A percentile compares a stretch with the other conserved stretches of the same genome.
Evolutionary conservation across 1,140 invertebrate genomes (phyloP).

Genomic region (Pristionchus pacificus): DNA sequence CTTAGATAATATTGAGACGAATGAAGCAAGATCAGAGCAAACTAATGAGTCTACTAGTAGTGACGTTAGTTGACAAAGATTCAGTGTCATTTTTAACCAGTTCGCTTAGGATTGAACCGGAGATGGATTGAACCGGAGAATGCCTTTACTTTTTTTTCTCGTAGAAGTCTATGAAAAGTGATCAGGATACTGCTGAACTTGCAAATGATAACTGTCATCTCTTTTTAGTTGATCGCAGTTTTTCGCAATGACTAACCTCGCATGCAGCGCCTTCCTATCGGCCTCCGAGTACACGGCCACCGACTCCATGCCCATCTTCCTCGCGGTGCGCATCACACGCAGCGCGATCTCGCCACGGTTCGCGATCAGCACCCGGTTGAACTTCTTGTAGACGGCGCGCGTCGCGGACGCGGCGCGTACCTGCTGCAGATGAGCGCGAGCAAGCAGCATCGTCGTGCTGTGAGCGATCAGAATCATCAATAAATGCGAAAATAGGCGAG

Average conservation of each 20-base stretch:
- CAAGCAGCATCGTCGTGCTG: not conserved
- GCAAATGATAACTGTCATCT: too few species aligned
- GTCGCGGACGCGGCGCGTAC: not conserved
- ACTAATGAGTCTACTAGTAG: not conserved
- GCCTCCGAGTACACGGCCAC: constrained; percentile 90
- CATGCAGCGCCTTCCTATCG: constrained; percentile 68
- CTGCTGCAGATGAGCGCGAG: not conserved
- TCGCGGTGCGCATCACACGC: constrained; percentile 75
- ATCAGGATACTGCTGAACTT: too few species aligned
- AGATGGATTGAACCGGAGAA: too few species aligned
- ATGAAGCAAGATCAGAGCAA: not conserved
- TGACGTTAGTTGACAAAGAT: not conserved
- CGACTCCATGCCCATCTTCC: constrained; percentile 80
- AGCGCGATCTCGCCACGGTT: constrained; percentile 97
- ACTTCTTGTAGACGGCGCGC: constrained; percentile 26
- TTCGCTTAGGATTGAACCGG: not conserved
- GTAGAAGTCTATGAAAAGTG: too few species aligned
- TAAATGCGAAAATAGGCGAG: too few species aligned
- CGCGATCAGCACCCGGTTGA: constrained; percentile 72
- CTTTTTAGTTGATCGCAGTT: constrained; percentile 1
- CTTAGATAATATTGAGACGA: not conserved
- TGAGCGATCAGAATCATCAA: too few species aligned
- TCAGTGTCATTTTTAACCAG: not conserved
- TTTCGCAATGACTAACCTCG: constrained; percentile 62
- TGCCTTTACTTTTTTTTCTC: too few species aligned